phyloP scores from a whole-genome alignment of 2,888 invertebrate species.

The Malthinus seriepunctatus region DNA sequence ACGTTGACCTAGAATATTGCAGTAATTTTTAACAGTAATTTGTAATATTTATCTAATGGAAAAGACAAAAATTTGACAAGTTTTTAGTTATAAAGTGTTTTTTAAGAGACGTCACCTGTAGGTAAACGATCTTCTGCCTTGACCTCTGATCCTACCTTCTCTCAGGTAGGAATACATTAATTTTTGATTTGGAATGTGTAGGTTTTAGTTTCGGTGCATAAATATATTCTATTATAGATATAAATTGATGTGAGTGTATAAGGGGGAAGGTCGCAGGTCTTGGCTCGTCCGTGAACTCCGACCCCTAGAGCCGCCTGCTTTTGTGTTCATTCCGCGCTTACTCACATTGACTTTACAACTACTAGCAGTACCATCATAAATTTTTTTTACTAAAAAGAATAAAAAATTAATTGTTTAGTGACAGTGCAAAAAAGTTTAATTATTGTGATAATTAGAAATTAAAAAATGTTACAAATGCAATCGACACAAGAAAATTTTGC shows the following conservation, averaged over 20 bases:
- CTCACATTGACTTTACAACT: constrained; percentile 19
- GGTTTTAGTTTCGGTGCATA: constrained; percentile 25
- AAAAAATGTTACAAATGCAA: constrained; percentile 2
- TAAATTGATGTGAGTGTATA: constrained; percentile 24
- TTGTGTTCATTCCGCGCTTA: constrained; percentile 30
- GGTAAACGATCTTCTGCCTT: constrained; percentile 13
- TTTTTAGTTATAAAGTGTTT: neutral
- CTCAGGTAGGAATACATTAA: constrained; percentile 16
- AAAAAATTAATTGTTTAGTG: neutral
- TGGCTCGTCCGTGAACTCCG: constrained; percentile 36
- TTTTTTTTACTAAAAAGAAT: neutral
- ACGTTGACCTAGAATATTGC: too few relatives aligned
- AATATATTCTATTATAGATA: constrained; percentile 27
- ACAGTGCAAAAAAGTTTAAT: neutral
- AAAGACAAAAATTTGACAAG: too few relatives aligned
- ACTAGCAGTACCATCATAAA: neutral
- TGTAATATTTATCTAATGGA: too few relatives aligned
- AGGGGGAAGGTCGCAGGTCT: constrained; percentile 36
- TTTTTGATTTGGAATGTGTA: constrained; percentile 19
- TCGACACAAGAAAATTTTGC: neutral
- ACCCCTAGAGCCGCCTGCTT: constrained; percentile 32
- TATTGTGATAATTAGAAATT: neutral
- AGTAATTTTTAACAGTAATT: too few relatives aligned
- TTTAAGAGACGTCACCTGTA: neutral
- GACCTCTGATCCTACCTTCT: constrained; percentile 17